These are phyloP conservation scores for Zoanthus sociatus DNA, from an alignment of 92 coral and sea anemone genomes.

Conservation along the genomic window DNA sequence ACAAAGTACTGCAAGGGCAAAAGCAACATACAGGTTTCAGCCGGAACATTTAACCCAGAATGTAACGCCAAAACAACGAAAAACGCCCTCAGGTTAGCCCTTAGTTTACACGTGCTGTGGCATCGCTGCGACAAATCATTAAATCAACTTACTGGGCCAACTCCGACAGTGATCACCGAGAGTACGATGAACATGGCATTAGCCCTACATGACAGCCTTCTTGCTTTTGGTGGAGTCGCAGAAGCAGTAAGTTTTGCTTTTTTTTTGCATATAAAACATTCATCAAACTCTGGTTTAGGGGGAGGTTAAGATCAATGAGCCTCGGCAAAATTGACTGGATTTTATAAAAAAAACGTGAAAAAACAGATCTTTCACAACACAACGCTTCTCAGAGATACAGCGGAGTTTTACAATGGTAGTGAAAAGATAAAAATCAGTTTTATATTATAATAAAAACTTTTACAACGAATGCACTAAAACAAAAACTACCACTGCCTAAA, in stretches of 20 bases:
- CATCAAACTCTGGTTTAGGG: neutral
- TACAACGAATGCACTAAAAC: neutral
- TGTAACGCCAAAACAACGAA: conserved; percentile 60
- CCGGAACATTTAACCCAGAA: conserved; percentile 50
- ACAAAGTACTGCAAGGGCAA: conserved; percentile 54
- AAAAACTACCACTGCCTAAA: too few species aligned
- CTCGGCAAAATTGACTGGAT: too few species aligned
- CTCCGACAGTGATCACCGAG: conserved; percentile 50
- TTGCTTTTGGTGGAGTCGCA: neutral
- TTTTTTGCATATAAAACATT: conserved; percentile 2
- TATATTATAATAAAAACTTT: neutral
- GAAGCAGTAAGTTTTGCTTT: too few species aligned
- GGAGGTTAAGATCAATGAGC: neutral
- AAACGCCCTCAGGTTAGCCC: conserved; percentile 59
- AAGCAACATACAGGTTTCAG: conserved; percentile 7
- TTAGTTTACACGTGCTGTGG: conserved; percentile 59
- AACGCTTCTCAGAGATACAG: neutral
- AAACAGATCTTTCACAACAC: neutral
- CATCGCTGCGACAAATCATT: conserved; percentile 52
- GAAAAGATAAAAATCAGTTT: neutral
- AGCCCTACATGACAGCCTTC: conserved; percentile 54
- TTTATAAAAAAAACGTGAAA: neutral
- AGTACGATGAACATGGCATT: conserved; percentile 56
- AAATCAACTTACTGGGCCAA: conserved; percentile 56
- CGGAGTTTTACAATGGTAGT: neutral